Base-by-base conservation (phyloP, 2,797 vertebrate genomes). In the Neoniphon sammara region DNA sequence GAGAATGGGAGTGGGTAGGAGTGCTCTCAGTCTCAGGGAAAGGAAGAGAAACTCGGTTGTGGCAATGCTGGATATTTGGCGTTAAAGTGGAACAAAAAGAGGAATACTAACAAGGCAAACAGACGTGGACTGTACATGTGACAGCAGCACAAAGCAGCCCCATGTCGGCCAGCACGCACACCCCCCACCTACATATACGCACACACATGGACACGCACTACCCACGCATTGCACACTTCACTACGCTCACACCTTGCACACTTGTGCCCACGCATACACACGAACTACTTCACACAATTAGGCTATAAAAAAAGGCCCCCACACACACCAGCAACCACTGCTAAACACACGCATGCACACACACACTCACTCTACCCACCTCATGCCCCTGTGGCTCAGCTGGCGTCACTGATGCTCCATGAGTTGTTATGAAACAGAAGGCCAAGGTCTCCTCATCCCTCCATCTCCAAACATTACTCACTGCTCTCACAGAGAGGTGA, bases 381-480 rank as follows among this genome's bases (percentile, higher is more conserved):
- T 80, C 73, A 53, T 76, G 80, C 81, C 83, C 86, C 72, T 76
- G 83, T 82, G 82, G 85, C 83, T 82, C 73, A 68, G 68, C 82
- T 79, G 75, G 78, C 85, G 85, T 89, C 89, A 84, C 83, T 82
- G 73, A 23, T 78, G 78, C 82, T 85, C 81, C 71, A 52, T 73
- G 70, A 86, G 78, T 71, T 72, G 90, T 90, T 91, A 89, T 78
- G 83, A 91, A 91, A 93, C 87, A 83, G 90, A 90, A 89, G 87
- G 79, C 52, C 63, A 61, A 66, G 64, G 57, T 62, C 52, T 87
- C 82, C 53, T 78, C 74, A 86, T 73, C 71, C 74, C 23, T 84
- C 73, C 70, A 75, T 87, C 79, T 77, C 75, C 55, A 73, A 81
- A 65, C 77, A 83, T 86, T 90, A 82, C 88, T 91, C 88, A 89